These are phyloP conservation scores for Muscicapa comitata DNA, from an alignment of 2,797 vertebrate species.

Conservation along the genomic window DNA sequence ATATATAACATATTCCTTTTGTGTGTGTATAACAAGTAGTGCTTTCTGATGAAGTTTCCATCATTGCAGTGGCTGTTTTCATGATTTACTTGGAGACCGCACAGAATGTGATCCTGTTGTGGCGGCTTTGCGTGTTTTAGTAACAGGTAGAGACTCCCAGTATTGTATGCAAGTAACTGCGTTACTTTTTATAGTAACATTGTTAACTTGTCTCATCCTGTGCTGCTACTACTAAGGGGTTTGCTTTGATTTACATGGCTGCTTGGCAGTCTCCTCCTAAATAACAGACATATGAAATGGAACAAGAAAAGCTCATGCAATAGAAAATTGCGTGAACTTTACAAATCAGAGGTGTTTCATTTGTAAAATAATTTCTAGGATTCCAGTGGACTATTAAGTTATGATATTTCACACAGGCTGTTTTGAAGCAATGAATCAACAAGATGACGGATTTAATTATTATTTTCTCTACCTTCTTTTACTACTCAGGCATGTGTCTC, in stretches of 20 bases:
- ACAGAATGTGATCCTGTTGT: not conserved
- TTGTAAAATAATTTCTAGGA: not conserved
- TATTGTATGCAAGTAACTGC: not conserved
- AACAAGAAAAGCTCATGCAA: not conserved
- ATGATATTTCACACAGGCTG: not conserved
- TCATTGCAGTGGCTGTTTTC: not conserved
- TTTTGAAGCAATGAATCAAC: not conserved
- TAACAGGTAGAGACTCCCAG: not conserved
- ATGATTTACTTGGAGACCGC: not conserved
- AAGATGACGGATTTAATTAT: not conserved
- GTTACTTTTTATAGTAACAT: not conserved
- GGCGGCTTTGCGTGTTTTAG: not conserved
- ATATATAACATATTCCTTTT: not conserved
- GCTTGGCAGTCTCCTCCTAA: not conserved
- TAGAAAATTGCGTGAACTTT: not conserved
- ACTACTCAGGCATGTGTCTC: rapidly evolving
- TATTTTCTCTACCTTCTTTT: not conserved
- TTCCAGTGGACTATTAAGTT: not conserved
- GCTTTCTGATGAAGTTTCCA: not conserved
- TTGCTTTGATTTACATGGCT: not conserved
- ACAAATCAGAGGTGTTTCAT: not conserved
- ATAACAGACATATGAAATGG: not conserved
- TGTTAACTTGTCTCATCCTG: not conserved
- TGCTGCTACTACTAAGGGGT: not conserved
- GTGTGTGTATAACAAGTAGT: not conserved